These are phyloP conservation scores for Macropus fuliginosus DNA, from an alignment of 2,797 vertebrate genomes.

Conservation along the genomic window DNA sequence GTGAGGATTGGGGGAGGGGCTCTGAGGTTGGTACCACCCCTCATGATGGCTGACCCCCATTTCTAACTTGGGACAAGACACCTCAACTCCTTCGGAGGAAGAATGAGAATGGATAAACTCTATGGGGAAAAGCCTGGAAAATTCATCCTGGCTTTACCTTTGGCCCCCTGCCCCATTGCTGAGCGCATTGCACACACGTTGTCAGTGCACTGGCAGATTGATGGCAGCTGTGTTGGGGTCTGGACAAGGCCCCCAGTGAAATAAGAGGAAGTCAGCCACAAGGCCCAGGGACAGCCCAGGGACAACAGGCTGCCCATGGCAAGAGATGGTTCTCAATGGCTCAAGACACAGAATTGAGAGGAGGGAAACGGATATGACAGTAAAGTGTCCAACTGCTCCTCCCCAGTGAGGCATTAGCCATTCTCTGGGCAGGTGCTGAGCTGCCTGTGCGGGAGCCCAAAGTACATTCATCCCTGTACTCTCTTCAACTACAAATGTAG, in stretches of 20 bases:
- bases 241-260: background rate
- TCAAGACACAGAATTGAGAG: background rate
- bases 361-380: background rate
- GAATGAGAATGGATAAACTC: background rate
- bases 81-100: background rate
- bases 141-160: background rate
- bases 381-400: accelerated
- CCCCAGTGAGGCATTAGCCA: background rate
- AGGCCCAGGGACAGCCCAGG: background rate
- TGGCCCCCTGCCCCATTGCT: background rate
- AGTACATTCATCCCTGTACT: background rate
- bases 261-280: background rate
- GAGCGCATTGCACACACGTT: background rate
- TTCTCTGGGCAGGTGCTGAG: too few relatives aligned
- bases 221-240: background rate
- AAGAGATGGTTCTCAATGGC: background rate
- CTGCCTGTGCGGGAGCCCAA: background rate
- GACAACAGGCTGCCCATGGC: background rate
- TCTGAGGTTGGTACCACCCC: background rate
- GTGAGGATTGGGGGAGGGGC: background rate
- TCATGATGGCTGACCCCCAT: background rate
- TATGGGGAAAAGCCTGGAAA: background rate
- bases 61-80: background rate
- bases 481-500: background rate
- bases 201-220: too few relatives aligned